Evolutionary conservation across 2,797 vertebrate species (phyloP).

Genomic region (Hafferia zeledoni): DNA sequence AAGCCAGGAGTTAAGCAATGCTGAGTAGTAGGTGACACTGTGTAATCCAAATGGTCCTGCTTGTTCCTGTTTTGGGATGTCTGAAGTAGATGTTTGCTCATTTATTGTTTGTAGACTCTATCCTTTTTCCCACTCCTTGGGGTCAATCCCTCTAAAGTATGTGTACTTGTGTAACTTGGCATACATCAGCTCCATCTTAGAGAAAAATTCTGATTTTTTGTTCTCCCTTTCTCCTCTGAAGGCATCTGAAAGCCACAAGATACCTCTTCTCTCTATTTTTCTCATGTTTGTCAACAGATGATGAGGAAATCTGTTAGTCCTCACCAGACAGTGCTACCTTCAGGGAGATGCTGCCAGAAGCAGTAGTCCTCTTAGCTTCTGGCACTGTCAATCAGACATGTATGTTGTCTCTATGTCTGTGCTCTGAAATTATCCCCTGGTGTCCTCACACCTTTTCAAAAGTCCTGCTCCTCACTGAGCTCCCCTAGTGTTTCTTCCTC

Average conservation of each 20-base stretch:
- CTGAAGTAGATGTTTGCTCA: not conserved
- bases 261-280: not conserved
- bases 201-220: accelerated
- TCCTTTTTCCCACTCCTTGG: not conserved
- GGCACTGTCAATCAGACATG: not conserved
- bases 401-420: not conserved
- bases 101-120: not conserved
- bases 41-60: not conserved
- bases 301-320: not conserved
- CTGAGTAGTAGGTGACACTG: not conserved
- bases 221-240: not conserved
- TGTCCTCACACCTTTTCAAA: not conserved
- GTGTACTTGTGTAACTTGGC: not conserved
- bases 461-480: not conserved
- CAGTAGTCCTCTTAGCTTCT: not conserved
- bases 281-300: not conserved
- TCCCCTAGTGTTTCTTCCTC: not conserved
- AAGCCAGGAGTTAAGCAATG: not conserved
- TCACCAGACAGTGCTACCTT: not conserved
- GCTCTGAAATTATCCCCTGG: not conserved
- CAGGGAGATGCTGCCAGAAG: not conserved
- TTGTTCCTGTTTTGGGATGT: not conserved
- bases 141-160: not conserved
- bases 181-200: not conserved
- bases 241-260: not conserved